A percentile compares a stretch with the other conserved stretches of the same genome.
Evolutionary conservation across 2,888 invertebrate species (phyloP).

Genomic region (Neuroscelio doddi): DNA sequence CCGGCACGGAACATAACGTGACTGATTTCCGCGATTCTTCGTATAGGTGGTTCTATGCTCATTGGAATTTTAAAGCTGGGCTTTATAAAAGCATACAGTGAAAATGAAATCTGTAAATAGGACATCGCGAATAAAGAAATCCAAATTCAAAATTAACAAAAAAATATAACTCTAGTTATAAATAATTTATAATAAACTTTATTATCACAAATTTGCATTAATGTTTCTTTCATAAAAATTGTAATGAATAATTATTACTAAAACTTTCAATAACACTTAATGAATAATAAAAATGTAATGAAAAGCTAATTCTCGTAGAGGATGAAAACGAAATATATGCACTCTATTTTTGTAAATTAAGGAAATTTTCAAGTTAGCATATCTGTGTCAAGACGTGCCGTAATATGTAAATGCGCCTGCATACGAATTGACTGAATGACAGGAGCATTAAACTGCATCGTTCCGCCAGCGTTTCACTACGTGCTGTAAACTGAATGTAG

Average conservation of each 20-base stretch:
- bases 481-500: slow-evolving; percentile 11
- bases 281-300: no score
- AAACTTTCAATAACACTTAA: no score
- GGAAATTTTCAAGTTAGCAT: not conserved
- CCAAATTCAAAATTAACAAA: not conserved
- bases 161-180: no score
- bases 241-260: no score
- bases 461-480: slow-evolving; percentile 1
- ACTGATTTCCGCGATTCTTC: slow-evolving; percentile 11
- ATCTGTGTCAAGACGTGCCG: slow-evolving; percentile 29
- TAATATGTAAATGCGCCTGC: slow-evolving; percentile 27
- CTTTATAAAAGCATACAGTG: slow-evolving; percentile 2
- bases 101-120: not conserved
- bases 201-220: no score
- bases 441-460: slow-evolving; percentile 18
- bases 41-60: slow-evolving; percentile 10
- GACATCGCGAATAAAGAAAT: not conserved
- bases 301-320: no score
- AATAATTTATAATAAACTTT: no score
- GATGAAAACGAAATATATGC: no score
- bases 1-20: slow-evolving; percentile 16
- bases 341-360: no score
- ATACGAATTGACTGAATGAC: slow-evolving; percentile 25
- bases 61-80: slow-evolving; percentile 10
- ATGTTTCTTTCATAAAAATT: no score